Conservation (phyloP, 2,888 invertebrate species). For the Helleia helle region DNA sequence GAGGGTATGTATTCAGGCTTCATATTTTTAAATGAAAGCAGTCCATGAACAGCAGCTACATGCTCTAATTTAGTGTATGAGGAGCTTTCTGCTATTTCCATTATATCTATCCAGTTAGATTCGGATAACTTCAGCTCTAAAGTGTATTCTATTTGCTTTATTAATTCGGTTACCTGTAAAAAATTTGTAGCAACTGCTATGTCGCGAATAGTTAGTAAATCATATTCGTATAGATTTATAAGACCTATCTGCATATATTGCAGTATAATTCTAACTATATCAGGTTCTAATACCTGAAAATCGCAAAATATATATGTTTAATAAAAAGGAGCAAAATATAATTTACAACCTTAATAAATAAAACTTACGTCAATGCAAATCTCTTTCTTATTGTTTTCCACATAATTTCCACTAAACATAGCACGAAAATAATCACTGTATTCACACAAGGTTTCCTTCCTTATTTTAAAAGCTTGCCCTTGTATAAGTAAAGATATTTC, state of each 20-base stretch:
- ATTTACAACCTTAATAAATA: constrained; percentile 16
- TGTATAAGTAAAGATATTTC: constrained; percentile 41
- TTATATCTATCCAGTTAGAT: constrained; percentile 45
- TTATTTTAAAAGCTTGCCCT: constrained; percentile 37
- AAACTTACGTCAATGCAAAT: constrained; percentile 50
- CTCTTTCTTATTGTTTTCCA: constrained; percentile 45
- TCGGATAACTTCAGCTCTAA: constrained; percentile 37
- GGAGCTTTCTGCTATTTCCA: constrained; percentile 44
- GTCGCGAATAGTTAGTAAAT: constrained; percentile 35
- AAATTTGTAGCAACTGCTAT: constrained; percentile 49
- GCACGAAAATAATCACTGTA: constrained; percentile 62
- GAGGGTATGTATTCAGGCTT: constrained; percentile 38
- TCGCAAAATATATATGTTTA: not conserved
- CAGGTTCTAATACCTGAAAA: constrained; percentile 51
- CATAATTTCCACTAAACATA: constrained; percentile 61
- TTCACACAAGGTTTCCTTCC: constrained; percentile 42
- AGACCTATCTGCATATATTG: constrained; percentile 48
- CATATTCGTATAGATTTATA: constrained; percentile 43
- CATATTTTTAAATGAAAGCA: constrained; percentile 46
- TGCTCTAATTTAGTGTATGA: constrained; percentile 38
- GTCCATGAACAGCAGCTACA: constrained; percentile 36
- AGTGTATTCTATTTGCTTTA: constrained; percentile 48
- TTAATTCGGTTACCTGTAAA: constrained; percentile 52
- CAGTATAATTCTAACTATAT: constrained; percentile 46
- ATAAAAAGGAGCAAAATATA: constrained; percentile 1